Evolutionary conservation across 2,113 vertebrate species (phyloP).

Genomic region (Aegotheles bennettii): DNA sequence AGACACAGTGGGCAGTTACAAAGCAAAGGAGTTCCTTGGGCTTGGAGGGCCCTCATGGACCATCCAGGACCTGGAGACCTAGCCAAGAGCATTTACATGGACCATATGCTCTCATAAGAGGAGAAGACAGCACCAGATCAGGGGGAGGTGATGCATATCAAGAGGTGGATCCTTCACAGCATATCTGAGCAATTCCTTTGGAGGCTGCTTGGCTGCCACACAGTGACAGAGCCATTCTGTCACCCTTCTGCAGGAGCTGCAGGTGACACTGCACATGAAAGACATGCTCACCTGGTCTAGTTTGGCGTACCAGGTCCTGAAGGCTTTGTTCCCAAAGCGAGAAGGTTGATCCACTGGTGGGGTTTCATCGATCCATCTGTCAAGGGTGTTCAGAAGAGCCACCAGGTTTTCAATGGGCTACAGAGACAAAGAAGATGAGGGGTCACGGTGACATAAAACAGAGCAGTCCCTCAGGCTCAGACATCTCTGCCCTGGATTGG

Average conservation of each 20-base stretch:
- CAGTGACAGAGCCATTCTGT: neutral
- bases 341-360: constrained; percentile 93
- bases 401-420: constrained; percentile 89
- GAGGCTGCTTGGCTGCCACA: neutral
- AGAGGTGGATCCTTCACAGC: neutral
- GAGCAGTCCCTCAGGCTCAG: neutral
- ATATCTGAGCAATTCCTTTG: neutral
- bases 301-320: constrained; percentile 90
- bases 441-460: neutral
- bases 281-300: constrained; percentile 83
- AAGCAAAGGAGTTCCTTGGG: neutral
- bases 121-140: neutral
- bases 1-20: neutral
- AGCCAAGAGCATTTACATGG: neutral
- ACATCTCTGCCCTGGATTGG: neutral
- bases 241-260: neutral
- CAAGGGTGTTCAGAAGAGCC: constrained; percentile 84
- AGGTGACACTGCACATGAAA: neutral
- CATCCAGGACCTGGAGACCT: neutral
- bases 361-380: constrained; percentile 94
- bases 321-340: constrained; percentile 98
- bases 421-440: neutral
- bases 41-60: neutral
- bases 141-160: neutral
- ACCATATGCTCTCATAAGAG: neutral